A percentile compares a stretch with the other conserved stretches of the same genome.
Evolutionary conservation across 2,888 invertebrate genomes (phyloP).

Genomic region (Entomobrya proxima): DNA sequence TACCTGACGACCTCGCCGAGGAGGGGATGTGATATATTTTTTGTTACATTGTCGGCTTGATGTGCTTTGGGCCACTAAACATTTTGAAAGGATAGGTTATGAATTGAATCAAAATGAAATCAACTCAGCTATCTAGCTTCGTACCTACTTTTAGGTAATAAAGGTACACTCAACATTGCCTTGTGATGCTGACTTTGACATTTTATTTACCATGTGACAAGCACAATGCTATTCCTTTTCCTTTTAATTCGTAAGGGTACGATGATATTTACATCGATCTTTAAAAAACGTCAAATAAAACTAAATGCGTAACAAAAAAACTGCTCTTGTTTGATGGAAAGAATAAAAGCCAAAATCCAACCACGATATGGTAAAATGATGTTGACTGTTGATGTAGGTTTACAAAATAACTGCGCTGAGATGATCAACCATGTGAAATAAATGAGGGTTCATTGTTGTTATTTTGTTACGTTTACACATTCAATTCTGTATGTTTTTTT

Average conservation of each 20-base stretch:
- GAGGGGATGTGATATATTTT: constrained; percentile 17
- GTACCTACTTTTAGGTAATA: not conserved
- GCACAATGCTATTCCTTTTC: not conserved
- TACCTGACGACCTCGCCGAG: not conserved
- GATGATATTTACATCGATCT: not conserved
- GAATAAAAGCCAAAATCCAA: constrained; percentile 56
- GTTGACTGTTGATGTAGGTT: constrained; percentile 35
- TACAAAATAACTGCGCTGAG: constrained; percentile 20
- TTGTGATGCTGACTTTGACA: constrained; percentile 51
- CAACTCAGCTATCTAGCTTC: constrained; percentile 25
- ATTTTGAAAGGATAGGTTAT: constrained; percentile 53
- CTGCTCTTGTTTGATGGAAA: constrained; percentile 45
- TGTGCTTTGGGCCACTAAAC: constrained; percentile 41
- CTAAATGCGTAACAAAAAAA: constrained; percentile 49
- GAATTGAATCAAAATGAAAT: constrained; percentile 54
- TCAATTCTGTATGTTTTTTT: constrained; percentile 3
- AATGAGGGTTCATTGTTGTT: constrained; percentile 47
- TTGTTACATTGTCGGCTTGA: constrained; percentile 8
- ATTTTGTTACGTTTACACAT: not conserved
- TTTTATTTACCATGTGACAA: constrained; percentile 49
- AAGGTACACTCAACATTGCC: not conserved
- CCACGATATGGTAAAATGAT: constrained; percentile 34
- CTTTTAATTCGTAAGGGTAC: not conserved
- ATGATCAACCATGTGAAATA: constrained; percentile 52
- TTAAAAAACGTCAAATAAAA: constrained; percentile 30